phyloP scores from a whole-genome alignment of 2,113 vertebrate species.

The Microcebus tavaratra region DNA sequence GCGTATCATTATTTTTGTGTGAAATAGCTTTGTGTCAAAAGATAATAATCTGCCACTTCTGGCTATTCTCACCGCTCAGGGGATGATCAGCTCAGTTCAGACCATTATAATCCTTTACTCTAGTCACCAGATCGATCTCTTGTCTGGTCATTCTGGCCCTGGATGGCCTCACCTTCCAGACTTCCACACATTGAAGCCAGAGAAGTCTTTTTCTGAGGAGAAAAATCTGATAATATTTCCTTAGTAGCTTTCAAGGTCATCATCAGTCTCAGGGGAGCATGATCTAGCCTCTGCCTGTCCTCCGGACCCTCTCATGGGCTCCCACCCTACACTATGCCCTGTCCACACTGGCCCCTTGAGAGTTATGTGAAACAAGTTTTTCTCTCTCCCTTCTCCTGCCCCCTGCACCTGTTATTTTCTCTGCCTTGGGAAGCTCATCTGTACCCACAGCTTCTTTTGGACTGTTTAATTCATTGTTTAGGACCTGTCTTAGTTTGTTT shows the following conservation, averaged over 20 bases:
- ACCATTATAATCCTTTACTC: not conserved
- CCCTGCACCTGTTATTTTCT: not conserved
- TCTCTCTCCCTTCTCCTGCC: not conserved
- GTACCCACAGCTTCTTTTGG: not conserved
- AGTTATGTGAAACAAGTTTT: not conserved
- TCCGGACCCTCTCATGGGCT: accelerated
- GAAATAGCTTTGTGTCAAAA: not conserved
- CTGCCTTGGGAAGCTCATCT: not conserved
- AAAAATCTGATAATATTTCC: not conserved
- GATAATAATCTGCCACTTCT: not conserved
- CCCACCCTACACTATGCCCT: not conserved
- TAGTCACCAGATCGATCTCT: not conserved
- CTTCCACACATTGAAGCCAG: not conserved
- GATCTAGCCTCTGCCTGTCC: no score
- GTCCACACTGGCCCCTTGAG: no score
- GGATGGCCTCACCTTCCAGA: not conserved
- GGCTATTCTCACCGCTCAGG: not conserved
- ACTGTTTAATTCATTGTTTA: not conserved
- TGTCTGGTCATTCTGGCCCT: not conserved
- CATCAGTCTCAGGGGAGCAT: no score
- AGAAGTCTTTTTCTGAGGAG: not conserved
- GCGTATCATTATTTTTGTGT: not conserved
- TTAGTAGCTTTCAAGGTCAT: not conserved
- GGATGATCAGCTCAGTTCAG: not conserved
- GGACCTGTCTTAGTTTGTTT: not conserved